Conservation (phyloP, 2,113 vertebrate genomes). For the Ophthalmolycus amberensis region DNA sequence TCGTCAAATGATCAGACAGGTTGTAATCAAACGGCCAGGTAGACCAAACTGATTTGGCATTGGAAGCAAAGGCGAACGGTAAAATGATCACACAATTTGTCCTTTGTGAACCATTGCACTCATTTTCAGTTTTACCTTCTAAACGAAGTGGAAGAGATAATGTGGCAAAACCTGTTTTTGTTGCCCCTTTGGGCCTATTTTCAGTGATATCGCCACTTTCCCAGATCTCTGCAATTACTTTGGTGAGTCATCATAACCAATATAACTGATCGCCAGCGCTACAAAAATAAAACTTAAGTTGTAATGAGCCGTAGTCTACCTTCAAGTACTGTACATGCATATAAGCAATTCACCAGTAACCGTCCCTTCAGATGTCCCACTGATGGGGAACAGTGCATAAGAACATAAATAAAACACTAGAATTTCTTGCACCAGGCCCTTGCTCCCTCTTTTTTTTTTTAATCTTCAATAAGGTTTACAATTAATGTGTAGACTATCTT, state of each 20-base stretch:
- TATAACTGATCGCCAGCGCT: not conserved
- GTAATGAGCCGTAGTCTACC: not conserved
- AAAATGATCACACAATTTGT: not conserved
- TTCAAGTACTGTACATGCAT: not conserved
- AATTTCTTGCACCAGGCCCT: not conserved
- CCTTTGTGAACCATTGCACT: not conserved
- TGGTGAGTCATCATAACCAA: not conserved
- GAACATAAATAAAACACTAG: conserved; percentile 2
- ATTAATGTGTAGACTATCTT: not conserved
- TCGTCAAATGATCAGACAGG: not conserved
- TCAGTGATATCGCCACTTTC: not conserved
- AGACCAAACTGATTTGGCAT: not conserved
- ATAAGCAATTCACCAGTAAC: not conserved
- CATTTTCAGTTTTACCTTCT: not conserved
- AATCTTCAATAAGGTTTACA: not conserved
- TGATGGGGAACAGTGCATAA: conserved; percentile 11
- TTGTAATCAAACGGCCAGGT: not conserved
- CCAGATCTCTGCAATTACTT: not conserved
- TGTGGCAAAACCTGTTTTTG: not conserved
- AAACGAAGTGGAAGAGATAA: conserved; percentile 1
- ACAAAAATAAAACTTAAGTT: conserved; percentile 5
- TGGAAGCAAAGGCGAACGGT: not conserved
- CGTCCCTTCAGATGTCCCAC: not conserved
- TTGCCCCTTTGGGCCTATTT: not conserved
- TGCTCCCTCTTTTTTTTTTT: not conserved